These are phyloP conservation scores for Phylloscopus trochilus DNA, from an alignment of 2,113 vertebrate species.

Conservation along the genomic window DNA sequence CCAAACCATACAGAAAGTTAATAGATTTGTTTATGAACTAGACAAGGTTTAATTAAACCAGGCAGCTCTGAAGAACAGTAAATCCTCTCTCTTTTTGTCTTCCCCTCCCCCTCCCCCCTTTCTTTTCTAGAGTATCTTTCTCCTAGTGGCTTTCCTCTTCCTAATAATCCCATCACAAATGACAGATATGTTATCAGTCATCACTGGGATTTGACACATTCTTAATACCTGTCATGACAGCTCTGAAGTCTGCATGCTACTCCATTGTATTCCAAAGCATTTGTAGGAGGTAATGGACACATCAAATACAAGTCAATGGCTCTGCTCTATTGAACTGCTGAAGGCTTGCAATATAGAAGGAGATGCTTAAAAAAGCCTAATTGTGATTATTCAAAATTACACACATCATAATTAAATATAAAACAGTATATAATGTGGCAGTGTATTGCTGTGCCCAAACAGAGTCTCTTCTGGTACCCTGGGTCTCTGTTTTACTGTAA, in stretches of 20 bases:
- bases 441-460: background rate
- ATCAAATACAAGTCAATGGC: slow-evolving; percentile 25
- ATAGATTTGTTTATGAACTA: slow-evolving; percentile 54
- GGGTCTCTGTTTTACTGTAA: background rate
- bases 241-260: slow-evolving; percentile 32
- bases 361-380: background rate
- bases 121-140: slow-evolving; percentile 41
- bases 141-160: slow-evolving; percentile 32
- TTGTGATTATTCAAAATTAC: background rate
- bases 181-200: slow-evolving; percentile 67
- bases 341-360: background rate
- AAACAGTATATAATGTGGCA: background rate
- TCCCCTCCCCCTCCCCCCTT: background rate
- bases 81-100: slow-evolving; percentile 14
- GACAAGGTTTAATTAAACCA: slow-evolving; percentile 59
- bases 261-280: slow-evolving; percentile 55
- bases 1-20: slow-evolving; percentile 44
- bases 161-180: slow-evolving; percentile 61
- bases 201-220: slow-evolving; percentile 57
- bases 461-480: background rate
- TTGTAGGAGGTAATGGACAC: slow-evolving; percentile 45
- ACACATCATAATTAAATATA: background rate
- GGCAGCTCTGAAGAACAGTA: slow-evolving; percentile 33
- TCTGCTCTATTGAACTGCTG: slow-evolving; percentile 15
- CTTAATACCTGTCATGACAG: slow-evolving; percentile 64